These are phyloP conservation scores for Alligator mississippiensis DNA, from an alignment of 2,113 vertebrate genomes.

Conservation along the genomic window DNA sequence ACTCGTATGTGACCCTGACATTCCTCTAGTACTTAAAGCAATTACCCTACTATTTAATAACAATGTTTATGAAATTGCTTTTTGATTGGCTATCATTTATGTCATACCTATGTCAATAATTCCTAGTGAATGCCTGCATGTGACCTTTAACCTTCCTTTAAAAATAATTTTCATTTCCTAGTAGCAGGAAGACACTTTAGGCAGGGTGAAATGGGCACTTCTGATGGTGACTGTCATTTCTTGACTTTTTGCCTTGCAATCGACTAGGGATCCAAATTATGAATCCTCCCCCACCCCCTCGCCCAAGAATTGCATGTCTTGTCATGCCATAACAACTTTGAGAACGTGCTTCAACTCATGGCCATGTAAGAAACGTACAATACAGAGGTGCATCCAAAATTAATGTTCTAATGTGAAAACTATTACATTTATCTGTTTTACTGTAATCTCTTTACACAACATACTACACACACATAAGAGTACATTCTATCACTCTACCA, in stretches of 20 bases:
- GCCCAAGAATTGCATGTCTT: not conserved
- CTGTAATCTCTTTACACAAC: not conserved
- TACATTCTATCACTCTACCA: not conserved
- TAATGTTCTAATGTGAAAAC: not conserved
- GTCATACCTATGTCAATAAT: conserved; percentile 81
- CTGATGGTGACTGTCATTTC: not conserved
- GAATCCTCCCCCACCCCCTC: not conserved
- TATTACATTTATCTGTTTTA: not conserved
- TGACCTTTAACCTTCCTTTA: conserved; percentile 76
- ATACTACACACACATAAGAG: not conserved
- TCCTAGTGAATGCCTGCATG: conserved; percentile 59
- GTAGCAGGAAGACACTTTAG: conserved; percentile 38
- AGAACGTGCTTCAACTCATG: not conserved
- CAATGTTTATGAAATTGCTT: conserved; percentile 85
- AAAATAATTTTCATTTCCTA: conserved; percentile 78
- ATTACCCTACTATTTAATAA: conserved; percentile 86
- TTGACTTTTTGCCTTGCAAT: not conserved
- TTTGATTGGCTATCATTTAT: conserved; percentile 81
- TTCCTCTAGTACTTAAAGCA: conserved; percentile 84
- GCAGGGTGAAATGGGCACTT: conserved; percentile 26
- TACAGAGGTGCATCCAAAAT: not conserved
- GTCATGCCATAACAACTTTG: not conserved
- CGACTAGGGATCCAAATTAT: not conserved
- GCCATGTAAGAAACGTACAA: not conserved
- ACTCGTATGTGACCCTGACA: conserved; percentile 80